Conservation (phyloP, 2,113 vertebrate species). For the Sinocyclocheilus grahami region DNA sequence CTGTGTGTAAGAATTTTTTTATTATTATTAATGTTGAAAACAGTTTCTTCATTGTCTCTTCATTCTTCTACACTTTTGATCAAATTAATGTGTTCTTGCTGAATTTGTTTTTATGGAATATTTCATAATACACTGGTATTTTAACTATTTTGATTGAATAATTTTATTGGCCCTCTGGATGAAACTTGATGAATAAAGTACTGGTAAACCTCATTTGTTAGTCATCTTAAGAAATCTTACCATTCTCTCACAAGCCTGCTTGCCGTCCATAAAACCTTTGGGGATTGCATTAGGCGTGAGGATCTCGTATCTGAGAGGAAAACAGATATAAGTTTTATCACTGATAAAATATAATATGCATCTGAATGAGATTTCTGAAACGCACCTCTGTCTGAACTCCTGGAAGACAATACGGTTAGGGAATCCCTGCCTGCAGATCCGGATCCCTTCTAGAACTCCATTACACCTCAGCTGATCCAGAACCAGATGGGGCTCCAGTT, state of each 20-base stretch:
- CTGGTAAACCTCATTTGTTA: too few relatives aligned
- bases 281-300: slow-evolving; percentile 97
- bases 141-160: too few relatives aligned
- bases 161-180: too few relatives aligned
- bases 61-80: too few relatives aligned
- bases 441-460: slow-evolving; percentile 92
- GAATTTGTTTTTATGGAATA: too few relatives aligned
- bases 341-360: neutral
- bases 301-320: slow-evolving; percentile 88
- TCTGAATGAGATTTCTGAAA: neutral
- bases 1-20: too few relatives aligned
- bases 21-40: too few relatives aligned
- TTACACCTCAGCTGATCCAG: slow-evolving; percentile 97
- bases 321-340: slow-evolving; percentile 14
- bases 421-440: slow-evolving; percentile 97
- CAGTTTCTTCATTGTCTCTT: too few relatives aligned
- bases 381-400: slow-evolving; percentile 96
- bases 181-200: too few relatives aligned
- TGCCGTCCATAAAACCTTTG: slow-evolving; percentile 98
- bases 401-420: slow-evolving; percentile 98
- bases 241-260: slow-evolving; percentile 97
- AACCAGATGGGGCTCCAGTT: slow-evolving; percentile 94
- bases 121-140: too few relatives aligned
- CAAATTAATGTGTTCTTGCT: too few relatives aligned
- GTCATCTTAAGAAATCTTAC: slow-evolving; percentile 65